Conservation (phyloP, 1,140 invertebrate genomes). For the Palaemon carinicauda region DNA sequence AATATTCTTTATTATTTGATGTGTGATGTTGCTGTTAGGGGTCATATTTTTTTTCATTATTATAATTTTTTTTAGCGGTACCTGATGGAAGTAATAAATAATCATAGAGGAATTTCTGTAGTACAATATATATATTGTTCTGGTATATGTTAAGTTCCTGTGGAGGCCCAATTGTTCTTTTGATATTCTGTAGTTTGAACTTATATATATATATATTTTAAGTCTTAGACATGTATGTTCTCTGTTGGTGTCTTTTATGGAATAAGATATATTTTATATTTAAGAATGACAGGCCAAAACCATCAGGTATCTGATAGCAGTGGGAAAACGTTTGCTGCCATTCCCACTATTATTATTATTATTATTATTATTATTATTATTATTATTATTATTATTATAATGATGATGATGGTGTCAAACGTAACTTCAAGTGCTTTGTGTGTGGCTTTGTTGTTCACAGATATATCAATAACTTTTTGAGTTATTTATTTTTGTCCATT, state of each 20-base stretch:
- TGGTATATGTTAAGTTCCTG: neutral
- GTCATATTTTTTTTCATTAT: no score
- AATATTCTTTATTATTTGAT: neutral
- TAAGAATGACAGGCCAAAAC: neutral
- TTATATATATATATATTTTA: no score
- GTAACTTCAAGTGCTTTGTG: slow-evolving; percentile 21
- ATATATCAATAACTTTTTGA: slow-evolving; percentile 22
- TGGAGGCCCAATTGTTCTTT: no score
- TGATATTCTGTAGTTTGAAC: no score
- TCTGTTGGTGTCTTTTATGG: no score
- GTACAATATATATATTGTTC: neutral
- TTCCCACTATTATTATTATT: slow-evolving; percentile 27
- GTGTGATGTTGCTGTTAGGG: slow-evolving; percentile 46
- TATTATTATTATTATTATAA: slow-evolving; percentile 3
- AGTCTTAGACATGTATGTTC: no score
- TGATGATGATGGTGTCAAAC: no score
- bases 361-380: slow-evolving; percentile 25
- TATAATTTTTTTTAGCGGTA: slow-evolving; percentile 6
- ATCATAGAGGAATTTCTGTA: neutral
- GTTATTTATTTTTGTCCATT: slow-evolving; percentile 8
- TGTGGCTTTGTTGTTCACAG: slow-evolving; percentile 54
- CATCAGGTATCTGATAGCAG: slow-evolving; percentile 10
- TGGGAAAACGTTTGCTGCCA: slow-evolving; percentile 38
- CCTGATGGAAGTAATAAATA: slow-evolving; percentile 29
- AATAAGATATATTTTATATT: no score